phyloP scores from a whole-genome alignment of 2,113 vertebrate species.

The Eulemur rufifrons region DNA sequence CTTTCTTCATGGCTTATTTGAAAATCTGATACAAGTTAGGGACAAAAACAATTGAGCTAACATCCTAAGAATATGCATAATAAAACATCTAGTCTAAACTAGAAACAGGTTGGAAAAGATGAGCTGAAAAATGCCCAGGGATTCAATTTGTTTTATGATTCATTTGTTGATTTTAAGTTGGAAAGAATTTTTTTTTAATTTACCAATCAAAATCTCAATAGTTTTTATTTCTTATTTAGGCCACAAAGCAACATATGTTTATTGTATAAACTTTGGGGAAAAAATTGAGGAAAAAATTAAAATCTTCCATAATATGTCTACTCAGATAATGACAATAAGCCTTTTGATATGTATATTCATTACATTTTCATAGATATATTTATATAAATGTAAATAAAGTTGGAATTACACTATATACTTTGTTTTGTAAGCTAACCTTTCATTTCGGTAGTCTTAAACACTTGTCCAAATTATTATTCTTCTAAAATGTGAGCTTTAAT shows the following conservation, averaged over 20 bases:
- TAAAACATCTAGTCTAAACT: neutral
- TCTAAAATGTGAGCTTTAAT: constrained; percentile 6
- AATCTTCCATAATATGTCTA: neutral
- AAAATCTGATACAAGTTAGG: constrained; percentile 23
- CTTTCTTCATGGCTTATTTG: constrained; percentile 27
- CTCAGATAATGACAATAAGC: neutral
- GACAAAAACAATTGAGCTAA: neutral
- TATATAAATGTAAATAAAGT: constrained; percentile 12
- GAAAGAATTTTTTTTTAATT: neutral
- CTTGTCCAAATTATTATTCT: neutral
- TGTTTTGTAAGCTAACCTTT: neutral
- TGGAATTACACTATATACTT: neutral
- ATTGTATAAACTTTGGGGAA: neutral
- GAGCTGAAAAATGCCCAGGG: neutral
- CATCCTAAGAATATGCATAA: neutral
- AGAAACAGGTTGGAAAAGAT: constrained; percentile 23
- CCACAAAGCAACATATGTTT: neutral
- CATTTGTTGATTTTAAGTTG: constrained; percentile 44
- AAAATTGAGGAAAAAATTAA: constrained; percentile 1
- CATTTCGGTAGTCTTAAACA: neutral
- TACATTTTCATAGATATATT: neutral
- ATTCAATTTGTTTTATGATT: neutral
- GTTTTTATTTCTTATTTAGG: constrained; percentile 36
- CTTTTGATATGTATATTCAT: neutral
- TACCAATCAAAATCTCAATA: neutral